phyloP scores from a whole-genome alignment of 2,113 vertebrate genomes.

The Corydoras maculifer region DNA sequence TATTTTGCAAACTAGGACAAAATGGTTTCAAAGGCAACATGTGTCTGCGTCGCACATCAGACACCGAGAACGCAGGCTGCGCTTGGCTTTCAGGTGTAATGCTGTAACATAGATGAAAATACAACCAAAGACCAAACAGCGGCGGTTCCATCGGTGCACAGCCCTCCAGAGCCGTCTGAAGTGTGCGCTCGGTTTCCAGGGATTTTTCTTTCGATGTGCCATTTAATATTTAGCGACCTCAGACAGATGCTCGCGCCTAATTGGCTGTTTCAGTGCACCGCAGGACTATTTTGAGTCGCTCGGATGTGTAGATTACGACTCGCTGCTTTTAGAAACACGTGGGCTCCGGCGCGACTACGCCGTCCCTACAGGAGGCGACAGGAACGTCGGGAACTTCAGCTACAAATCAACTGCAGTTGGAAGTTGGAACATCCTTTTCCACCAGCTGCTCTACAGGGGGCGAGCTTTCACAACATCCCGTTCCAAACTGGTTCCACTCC shows the following conservation, averaged over 20 bases:
- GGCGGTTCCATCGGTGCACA: not conserved
- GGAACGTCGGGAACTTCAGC: too few species aligned
- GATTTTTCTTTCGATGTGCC: not conserved
- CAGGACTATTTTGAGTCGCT: constrained; percentile 10
- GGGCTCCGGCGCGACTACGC: not conserved
- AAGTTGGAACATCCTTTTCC: too few species aligned
- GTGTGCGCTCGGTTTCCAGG: not conserved
- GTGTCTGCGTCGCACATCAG: constrained; percentile 4
- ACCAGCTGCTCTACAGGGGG: too few species aligned
- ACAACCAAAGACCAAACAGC: not conserved
- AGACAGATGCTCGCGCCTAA: constrained; percentile 24
- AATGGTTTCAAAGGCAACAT: not conserved
- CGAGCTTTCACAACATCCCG: too few species aligned
- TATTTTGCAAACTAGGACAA: constrained; percentile 14
- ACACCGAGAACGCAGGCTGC: not conserved
- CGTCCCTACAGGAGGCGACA: not conserved
- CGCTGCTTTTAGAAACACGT: constrained; percentile 11
- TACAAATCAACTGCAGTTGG: too few species aligned
- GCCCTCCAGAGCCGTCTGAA: not conserved
- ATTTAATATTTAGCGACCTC: constrained; percentile 17
- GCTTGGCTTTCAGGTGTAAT: not conserved
- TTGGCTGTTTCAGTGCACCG: not conserved
- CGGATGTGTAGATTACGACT: constrained; percentile 11
- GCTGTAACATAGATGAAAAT: not conserved
- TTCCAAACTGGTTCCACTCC: too few species aligned